Evolutionary conservation across 2,888 invertebrate genomes (phyloP).

Genomic region (Idaea aversata): DNA sequence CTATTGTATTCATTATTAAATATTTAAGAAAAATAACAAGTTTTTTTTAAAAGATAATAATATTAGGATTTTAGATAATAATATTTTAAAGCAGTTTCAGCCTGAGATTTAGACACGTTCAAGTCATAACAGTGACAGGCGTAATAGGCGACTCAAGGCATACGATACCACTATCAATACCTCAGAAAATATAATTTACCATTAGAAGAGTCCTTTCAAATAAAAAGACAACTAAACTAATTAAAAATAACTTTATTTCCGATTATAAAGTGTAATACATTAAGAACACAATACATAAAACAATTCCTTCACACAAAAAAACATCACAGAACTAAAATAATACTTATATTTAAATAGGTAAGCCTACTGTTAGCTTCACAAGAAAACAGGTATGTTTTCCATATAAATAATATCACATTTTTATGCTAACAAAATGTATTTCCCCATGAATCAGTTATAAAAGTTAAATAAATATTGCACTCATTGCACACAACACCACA

Average conservation of each 20-base stretch:
- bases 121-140: too few species aligned
- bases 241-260: conserved; percentile 72
- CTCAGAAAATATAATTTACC: too few species aligned
- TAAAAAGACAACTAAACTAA: conserved; percentile 34
- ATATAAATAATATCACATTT: conserved; percentile 35
- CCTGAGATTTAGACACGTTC: too few species aligned
- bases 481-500: too few species aligned
- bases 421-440: too few species aligned
- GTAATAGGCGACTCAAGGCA: too few species aligned
- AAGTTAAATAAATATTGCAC: too few species aligned
- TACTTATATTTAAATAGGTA: conserved; percentile 11
- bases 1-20: conserved; percentile 9
- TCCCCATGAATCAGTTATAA: too few species aligned
- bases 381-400: conserved; percentile 7
- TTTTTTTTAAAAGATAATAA: not conserved
- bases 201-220: conserved; percentile 1
- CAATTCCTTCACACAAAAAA: conserved; percentile 65
- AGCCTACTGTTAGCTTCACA: not conserved
- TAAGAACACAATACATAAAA: conserved; percentile 59
- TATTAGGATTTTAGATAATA: too few species aligned
- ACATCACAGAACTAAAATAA: conserved; percentile 66
- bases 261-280: conserved; percentile 54
- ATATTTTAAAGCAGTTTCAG: too few species aligned
- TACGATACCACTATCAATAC: too few species aligned
- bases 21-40: conserved; percentile 8